Conservation (phyloP, 2,113 vertebrate species). For the Grammatotria lemairii region DNA sequence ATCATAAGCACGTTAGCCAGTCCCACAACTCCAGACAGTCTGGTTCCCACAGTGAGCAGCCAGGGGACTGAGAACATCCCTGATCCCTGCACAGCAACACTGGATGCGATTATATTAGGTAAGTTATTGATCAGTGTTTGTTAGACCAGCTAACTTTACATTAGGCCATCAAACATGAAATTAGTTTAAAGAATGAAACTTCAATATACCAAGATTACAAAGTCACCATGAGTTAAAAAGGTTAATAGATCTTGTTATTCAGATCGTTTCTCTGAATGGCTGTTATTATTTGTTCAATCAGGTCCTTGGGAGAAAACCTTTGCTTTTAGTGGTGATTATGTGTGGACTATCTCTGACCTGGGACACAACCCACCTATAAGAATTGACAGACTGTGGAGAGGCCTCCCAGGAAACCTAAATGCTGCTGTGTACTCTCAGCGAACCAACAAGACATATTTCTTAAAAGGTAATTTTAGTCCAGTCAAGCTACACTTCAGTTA, state of each 20-base stretch:
- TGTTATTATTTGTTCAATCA: constrained; percentile 19
- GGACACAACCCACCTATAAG: constrained; percentile 73
- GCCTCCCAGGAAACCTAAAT: constrained; percentile 77
- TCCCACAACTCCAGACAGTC: neutral
- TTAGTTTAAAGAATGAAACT: neutral
- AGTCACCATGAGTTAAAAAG: neutral
- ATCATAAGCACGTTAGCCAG: neutral
- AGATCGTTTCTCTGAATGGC: neutral
- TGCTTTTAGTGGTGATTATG: constrained; percentile 84
- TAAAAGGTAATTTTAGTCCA: constrained; percentile 73
- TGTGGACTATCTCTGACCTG: constrained; percentile 81
- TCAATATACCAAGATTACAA: neutral
- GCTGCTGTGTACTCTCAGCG: constrained; percentile 80
- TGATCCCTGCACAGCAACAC: constrained; percentile 77
- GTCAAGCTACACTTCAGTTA: neutral
- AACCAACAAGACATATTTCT: constrained; percentile 82
- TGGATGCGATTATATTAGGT: constrained; percentile 84
- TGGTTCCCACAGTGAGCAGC: constrained; percentile 30
- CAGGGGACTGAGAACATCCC: constrained; percentile 31
- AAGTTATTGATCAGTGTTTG: neutral
- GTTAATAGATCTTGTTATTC: neutral
- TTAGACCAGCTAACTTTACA: neutral
- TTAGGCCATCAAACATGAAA: neutral
- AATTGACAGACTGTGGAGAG: constrained; percentile 75
- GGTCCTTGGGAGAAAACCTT: constrained; percentile 80